Conservation (phyloP, 2,888 invertebrate species). For the Drosophila subsilvestris region DNA sequence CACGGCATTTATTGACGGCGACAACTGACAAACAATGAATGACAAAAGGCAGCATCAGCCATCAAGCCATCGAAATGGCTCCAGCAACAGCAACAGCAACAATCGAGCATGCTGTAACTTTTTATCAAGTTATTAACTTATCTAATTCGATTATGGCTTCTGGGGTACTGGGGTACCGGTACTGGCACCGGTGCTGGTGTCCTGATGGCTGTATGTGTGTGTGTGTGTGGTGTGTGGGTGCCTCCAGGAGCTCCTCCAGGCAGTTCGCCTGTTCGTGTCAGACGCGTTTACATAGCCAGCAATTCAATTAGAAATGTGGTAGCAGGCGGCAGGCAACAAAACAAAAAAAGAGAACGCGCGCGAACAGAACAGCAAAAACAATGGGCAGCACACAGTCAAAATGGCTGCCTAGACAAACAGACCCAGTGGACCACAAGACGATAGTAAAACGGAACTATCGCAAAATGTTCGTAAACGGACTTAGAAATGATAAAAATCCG, state of each 20-base stretch:
- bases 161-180: neutral
- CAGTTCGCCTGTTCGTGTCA: slow-evolving; percentile 37
- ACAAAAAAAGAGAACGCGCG: slow-evolving; percentile 18
- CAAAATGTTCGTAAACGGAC: no score
- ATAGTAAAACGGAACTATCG: no score
- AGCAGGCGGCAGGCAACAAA: slow-evolving; percentile 49
- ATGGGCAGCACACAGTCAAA: slow-evolving; percentile 31
- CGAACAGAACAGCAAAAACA: slow-evolving; percentile 48
- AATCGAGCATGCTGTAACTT: slow-evolving; percentile 63
- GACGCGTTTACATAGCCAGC: slow-evolving; percentile 63
- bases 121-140: slow-evolving; percentile 80
- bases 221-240: slow-evolving; percentile 40
- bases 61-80: slow-evolving; percentile 31
- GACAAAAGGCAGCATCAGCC: slow-evolving; percentile 28
- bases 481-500: no score
- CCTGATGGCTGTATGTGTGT: neutral
- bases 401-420: slow-evolving; percentile 59
- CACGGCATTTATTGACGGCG: slow-evolving; percentile 68
- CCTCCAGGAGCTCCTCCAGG: slow-evolving; percentile 18
- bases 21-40: slow-evolving; percentile 72
- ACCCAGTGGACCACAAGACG: no score
- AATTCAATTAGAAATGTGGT: slow-evolving; percentile 76
- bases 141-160: slow-evolving; percentile 75
- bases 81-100: slow-evolving; percentile 24
- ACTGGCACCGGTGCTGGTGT: neutral